Evolutionary conservation across 1,140 invertebrate species (phyloP).

Genomic region (Propsilocerus akamusi): DNA sequence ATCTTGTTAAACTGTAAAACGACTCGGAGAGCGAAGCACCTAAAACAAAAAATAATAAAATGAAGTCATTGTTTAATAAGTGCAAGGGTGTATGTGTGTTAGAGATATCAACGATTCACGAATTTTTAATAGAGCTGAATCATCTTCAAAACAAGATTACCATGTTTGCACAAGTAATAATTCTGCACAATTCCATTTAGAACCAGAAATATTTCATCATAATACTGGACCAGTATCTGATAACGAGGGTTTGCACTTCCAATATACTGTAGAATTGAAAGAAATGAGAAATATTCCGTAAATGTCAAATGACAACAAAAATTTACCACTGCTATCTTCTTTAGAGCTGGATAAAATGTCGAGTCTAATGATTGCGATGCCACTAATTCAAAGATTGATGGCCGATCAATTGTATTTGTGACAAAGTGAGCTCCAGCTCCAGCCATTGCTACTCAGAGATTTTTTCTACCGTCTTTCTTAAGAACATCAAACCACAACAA

Average conservation of each 20-base stretch:
- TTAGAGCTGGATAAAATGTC: constrained; percentile 20
- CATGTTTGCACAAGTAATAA: constrained; percentile 17
- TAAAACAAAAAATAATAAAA: too few species aligned
- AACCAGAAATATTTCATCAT: constrained; percentile 17
- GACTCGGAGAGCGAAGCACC: constrained; percentile 13
- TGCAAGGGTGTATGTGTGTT: background rate
- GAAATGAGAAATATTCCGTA: background rate
- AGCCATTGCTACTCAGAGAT: too few species aligned
- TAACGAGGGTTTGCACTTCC: background rate
- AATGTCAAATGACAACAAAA: constrained; percentile 5
- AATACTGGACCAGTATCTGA: background rate
- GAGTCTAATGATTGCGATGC: constrained; percentile 20
- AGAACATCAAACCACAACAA: too few species aligned
- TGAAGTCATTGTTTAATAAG: constrained; percentile 11
- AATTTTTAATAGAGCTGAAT: background rate
- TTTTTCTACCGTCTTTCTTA: too few species aligned
- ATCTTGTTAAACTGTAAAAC: constrained; percentile 15
- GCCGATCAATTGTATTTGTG: constrained; percentile 20
- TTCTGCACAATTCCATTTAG: constrained; percentile 19
- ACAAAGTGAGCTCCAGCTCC: constrained; percentile 18
- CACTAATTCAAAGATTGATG: constrained; percentile 21
- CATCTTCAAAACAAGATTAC: constrained; percentile 11
- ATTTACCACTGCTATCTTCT: constrained; percentile 20
- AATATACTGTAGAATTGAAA: constrained; percentile 8
- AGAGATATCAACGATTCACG: too few species aligned